Conservation (phyloP, 2,888 invertebrate genomes). For the Cecidostiba fungosa region DNA sequence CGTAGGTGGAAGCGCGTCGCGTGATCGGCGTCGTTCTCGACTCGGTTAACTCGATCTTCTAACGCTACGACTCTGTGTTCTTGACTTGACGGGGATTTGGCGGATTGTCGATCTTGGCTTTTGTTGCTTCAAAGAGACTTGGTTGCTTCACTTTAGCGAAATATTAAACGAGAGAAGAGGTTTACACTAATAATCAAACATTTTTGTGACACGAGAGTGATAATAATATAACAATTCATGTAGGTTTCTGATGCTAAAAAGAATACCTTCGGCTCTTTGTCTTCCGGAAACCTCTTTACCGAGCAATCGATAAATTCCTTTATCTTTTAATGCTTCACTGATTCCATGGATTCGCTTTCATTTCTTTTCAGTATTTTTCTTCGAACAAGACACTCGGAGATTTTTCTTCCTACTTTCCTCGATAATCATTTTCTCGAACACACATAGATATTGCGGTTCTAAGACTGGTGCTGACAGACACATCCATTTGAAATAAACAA, state of each 20-base stretch:
- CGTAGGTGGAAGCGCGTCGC: conserved; percentile 7
- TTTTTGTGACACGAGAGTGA: too few relatives aligned
- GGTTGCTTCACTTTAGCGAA: neutral
- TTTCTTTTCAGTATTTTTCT: neutral
- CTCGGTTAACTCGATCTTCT: neutral
- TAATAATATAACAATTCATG: too few relatives aligned
- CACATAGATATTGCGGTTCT: too few relatives aligned
- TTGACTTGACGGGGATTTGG: neutral
- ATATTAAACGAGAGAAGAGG: neutral
- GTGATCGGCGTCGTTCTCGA: neutral
- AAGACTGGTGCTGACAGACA: too few relatives aligned
- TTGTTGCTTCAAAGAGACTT: neutral
- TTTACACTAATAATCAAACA: too few relatives aligned
- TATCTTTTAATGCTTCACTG: neutral
- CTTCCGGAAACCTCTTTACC: neutral
- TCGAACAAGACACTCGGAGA: neutral
- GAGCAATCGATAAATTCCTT: neutral
- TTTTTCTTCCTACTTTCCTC: neutral
- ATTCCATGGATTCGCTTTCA: neutral
- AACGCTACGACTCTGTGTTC: neutral
- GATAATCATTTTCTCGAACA: neutral
- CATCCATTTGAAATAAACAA: neutral
- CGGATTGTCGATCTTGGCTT: neutral
- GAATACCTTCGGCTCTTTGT: neutral
- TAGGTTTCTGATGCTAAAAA: neutral